Base-by-base conservation (phyloP, 2,797 vertebrate genomes). In the Rhabdophis nuchalis region DNA sequence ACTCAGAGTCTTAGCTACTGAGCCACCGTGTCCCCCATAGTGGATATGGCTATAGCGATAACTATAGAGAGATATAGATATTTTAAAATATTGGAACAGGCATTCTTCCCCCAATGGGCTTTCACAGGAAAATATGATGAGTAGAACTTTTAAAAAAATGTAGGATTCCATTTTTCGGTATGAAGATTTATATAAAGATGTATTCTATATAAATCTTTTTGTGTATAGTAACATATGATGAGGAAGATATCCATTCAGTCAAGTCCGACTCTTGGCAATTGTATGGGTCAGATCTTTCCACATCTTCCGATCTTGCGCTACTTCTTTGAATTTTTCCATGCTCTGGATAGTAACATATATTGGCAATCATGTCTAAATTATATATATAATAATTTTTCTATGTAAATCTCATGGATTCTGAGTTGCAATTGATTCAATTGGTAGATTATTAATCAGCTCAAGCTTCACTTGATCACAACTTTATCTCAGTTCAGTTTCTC, bases 371-470 rank as follows among this genome's bases (percentile, higher is more conserved):
- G 46, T 46, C 36, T 46, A 25, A 46, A 82, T 82, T 82, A 4
- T 23, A 46, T 82, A 10, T 23, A 46, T 20, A 41, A 77, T 77
- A 46, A 82, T 41, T 82, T 82, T 46, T 82, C 36, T 25, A 41
- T 46, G 72, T 82, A 41, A 77, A 82, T 88, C 46, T 77, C 86
- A 61, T 52, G 56, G 32, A 32, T 27, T 85, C 27, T 32, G 52
- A 87, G 86, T 25, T 90, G 57, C 90, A 87, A 77, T 92, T 29
- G 52, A 32, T 86, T 86, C 86, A 90, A 87, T 46, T 90, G 89
- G 56, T 53, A 88, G 86, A 54, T 90, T 46, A 82, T 82, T 60
- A 90, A 93, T 93, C 85, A 90, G 46, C 68, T 61, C 64, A 82
- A 41, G 64, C 64, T 54, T 54, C 54, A 61, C 54, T 88, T 90